Base-by-base conservation (phyloP, 2,888 invertebrate species). In the Xiphydria camelus region DNA sequence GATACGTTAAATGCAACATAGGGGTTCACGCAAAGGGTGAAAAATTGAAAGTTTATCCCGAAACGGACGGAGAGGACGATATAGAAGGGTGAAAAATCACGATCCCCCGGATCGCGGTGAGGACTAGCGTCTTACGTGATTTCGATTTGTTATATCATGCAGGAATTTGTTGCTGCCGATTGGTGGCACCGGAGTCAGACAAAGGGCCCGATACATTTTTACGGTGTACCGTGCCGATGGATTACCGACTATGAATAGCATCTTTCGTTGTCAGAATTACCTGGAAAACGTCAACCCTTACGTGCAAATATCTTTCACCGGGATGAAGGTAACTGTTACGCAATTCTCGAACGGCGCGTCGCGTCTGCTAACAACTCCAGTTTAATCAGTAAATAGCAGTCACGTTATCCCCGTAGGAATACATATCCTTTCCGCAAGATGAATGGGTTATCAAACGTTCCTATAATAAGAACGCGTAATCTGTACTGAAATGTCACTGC, bases 1-100 rank as follows among this genome's bases (percentile, higher is more conserved):
- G 93, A 1, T 91, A 88, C 66, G 75, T 94, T 14, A 92, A 92
- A 76, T 83, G 92, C 47, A 91, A 91, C 66, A 81, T 94, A 49
- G 82, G 84, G 1, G 85, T 94, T 15, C 79, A 86, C 5, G 83
- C 84, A 5, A 86, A 84, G 70, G 87, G 87, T 4, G 85, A 88
- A 59, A 77, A 80, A 7, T 80, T 86, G 34, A 82, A 80, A 61
- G 73, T 81, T 55, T 80, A 77, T n/a, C 68, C 76, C 6, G 76
- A 79, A 51, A 71, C 77, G 1, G 73, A 77, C 5, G 83, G 84
- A 49, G 85, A 83, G 51, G 87, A 88, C 55, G 86, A 87, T 59
- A 87, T 89, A 55, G 87, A 88, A 75, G 84, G 82, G 86, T 85
- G 73, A 74, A 75, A 45, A 31, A 33, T 1, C 3, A 4, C 7